Evolutionary conservation across 2,113 vertebrate genomes (phyloP).

Genomic region (Oryzias celebensis): DNA sequence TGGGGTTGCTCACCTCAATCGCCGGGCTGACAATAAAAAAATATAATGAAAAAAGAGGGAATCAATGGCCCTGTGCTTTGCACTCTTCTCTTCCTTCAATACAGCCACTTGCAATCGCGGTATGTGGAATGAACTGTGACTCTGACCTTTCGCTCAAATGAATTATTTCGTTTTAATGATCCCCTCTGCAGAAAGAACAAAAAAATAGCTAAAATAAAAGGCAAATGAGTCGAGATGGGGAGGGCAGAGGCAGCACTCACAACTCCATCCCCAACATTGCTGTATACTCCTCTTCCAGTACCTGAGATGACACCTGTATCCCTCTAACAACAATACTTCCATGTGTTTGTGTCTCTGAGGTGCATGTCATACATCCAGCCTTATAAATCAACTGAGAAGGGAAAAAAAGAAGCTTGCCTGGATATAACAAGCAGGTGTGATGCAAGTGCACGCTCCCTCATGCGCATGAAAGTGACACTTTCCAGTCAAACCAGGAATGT

Average conservation of each 20-base stretch:
- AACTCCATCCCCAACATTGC: not conserved
- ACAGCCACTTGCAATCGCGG: conserved; percentile 35
- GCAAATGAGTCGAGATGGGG: conserved; percentile 2
- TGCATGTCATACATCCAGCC: conserved; percentile 26
- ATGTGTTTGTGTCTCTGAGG: conserved; percentile 39
- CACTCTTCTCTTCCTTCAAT: conserved; percentile 17
- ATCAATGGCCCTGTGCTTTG: conserved; percentile 39
- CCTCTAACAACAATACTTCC: conserved; percentile 39
- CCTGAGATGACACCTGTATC: conserved; percentile 44
- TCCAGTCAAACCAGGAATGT: conserved; percentile 46
- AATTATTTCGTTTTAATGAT: conserved; percentile 78
- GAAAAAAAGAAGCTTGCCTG: conserved; percentile 10
- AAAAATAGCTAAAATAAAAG: conserved; percentile 64
- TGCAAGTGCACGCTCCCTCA: conserved; percentile 18
- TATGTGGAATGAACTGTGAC: conserved; percentile 63
- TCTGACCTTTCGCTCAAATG: conserved; percentile 75
- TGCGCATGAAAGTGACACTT: conserved; percentile 53
- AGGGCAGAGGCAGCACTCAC: conserved; percentile 44
- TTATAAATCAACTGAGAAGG: conserved; percentile 40
- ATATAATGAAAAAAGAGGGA: conserved; percentile 2
- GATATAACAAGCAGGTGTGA: conserved; percentile 50
- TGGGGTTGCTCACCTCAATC: conserved; percentile 56
- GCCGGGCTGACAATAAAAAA: conserved; percentile 38
- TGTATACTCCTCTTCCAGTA: conserved; percentile 23
- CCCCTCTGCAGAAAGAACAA: conserved; percentile 60